Percentiles rank a stretch among this genome's conserved stretches.
phyloP scores from a whole-genome alignment of 2,888 invertebrate species.

The Ochropleura plecta region DNA sequence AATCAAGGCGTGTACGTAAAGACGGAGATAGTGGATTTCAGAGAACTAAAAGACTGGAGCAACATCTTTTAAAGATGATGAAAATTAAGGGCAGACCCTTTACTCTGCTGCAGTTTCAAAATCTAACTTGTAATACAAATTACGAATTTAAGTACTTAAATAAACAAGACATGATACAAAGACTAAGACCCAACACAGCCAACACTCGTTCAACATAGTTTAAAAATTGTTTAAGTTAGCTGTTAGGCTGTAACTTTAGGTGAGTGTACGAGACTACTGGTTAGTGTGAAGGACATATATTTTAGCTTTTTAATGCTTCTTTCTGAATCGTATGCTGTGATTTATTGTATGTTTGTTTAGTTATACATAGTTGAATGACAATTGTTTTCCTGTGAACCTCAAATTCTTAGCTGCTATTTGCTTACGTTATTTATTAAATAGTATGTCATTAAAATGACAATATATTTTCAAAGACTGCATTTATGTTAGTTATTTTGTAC shows the following conservation, averaged over 20 bases:
- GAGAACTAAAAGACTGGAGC: neutral
- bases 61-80: neutral
- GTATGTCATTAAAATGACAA: constrained; percentile 10
- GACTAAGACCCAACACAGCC: neutral
- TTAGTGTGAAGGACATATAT: neutral
- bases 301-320: neutral
- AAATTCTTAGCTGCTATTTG: neutral
- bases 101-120: neutral
- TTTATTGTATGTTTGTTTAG: neutral
- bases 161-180: neutral
- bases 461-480: neutral
- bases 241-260: neutral
- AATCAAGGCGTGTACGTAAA: neutral
- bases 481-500: neutral
- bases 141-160: neutral
- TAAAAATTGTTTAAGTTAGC: neutral
- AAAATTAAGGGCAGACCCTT: neutral
- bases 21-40: neutral
- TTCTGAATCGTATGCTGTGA: neutral
- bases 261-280: neutral
- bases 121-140: neutral
- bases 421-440: neutral
- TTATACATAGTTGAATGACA: constrained; percentile 13
- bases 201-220: neutral
- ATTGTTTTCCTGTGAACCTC: constrained; percentile 1